phyloP scores from a whole-genome alignment of 2,888 invertebrate species.

The Halictus ligatus region DNA sequence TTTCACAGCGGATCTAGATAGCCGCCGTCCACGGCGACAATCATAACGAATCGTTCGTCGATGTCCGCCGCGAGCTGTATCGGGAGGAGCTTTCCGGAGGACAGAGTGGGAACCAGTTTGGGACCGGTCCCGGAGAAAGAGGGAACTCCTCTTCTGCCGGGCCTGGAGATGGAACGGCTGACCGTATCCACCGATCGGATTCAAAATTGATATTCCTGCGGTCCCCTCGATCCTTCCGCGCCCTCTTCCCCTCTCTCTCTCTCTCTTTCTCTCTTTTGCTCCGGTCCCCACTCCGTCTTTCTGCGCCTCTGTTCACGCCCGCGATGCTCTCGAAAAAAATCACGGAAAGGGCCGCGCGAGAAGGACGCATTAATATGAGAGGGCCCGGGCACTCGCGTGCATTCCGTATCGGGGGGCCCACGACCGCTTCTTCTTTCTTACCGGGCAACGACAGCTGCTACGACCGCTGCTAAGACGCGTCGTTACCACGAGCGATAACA shows the following conservation, averaged over 20 bases:
- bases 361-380: conserved; percentile 62
- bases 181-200: conserved; percentile 76
- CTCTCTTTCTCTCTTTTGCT: neutral
- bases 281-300: neutral
- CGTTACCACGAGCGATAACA: conserved; percentile 72
- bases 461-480: conserved; percentile 69
- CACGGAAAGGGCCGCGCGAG: conserved; percentile 56
- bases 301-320: neutral
- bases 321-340: conserved; percentile 61
- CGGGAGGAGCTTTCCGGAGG: conserved; percentile 54
- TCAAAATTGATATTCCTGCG: conserved; percentile 79
- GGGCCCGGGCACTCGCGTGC: conserved; percentile 32
- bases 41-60: conserved; percentile 75
- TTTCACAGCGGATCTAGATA: conserved; percentile 66
- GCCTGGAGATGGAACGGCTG: conserved; percentile 72
- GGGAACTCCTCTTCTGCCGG: conserved; percentile 11
- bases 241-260: neutral
- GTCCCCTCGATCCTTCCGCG: conserved; percentile 40
- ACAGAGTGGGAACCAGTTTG: conserved; percentile 72
- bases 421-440: conserved; percentile 49
- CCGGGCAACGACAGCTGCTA: conserved; percentile 68
- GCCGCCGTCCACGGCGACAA: conserved; percentile 57
- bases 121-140: conserved; percentile 67
- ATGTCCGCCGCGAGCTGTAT: conserved; percentile 62
- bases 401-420: conserved; percentile 33